phyloP scores from a whole-genome alignment of 2,797 vertebrate species.

The Rhabdomys pumilio region DNA sequence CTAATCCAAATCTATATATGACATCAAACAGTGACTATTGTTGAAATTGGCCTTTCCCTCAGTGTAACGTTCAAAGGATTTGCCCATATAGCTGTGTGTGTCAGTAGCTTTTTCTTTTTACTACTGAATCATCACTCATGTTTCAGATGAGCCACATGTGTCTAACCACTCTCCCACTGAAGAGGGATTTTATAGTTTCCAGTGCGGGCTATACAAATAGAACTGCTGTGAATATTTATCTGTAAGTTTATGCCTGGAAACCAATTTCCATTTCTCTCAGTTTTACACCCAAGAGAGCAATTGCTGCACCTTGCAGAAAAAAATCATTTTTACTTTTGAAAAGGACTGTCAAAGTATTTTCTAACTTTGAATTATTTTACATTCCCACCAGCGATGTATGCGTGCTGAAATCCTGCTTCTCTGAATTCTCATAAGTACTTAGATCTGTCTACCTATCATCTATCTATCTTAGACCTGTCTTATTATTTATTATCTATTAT shows the following conservation, averaged over 20 bases:
- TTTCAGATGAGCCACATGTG: neutral
- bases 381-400: neutral
- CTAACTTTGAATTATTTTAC: slow-evolving; percentile 13
- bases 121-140: neutral
- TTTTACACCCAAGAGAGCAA: neutral
- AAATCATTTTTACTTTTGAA: slow-evolving; percentile 19
- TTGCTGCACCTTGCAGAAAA: neutral
- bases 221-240: neutral
- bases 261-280: neutral
- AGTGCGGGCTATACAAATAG: neutral
- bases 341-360: neutral
- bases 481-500: neutral
- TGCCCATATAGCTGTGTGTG: neutral
- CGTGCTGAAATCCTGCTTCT: neutral
- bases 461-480: neutral
- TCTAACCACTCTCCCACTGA: neutral
- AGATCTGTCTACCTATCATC: neutral
- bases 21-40: neutral
- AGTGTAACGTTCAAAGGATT: neutral
- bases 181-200: neutral
- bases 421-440: neutral
- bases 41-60: neutral
- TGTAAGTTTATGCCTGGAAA: slow-evolving; percentile 5
- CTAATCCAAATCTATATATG: neutral
- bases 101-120: neutral